Conservation (phyloP, 2,888 invertebrate genomes). For the Watsonalla binaria region DNA sequence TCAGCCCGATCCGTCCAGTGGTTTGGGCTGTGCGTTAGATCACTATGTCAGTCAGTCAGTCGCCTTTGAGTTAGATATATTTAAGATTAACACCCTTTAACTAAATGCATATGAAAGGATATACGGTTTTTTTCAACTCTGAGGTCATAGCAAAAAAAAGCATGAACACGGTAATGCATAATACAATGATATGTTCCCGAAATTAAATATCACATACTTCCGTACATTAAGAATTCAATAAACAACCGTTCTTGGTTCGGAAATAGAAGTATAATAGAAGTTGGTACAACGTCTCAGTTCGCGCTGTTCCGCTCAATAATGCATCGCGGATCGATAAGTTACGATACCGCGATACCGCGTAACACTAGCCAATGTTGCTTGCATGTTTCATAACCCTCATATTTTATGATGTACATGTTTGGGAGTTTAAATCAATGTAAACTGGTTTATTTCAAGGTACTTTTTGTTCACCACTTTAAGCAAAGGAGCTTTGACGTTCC, state of each 20-base stretch:
- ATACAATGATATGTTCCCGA: neutral
- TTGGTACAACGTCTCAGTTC: constrained; percentile 39
- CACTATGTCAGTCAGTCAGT: too few species aligned
- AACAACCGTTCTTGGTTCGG: constrained; percentile 55
- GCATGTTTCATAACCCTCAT: constrained; percentile 16
- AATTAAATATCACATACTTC: constrained; percentile 55
- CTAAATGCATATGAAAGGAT: too few species aligned
- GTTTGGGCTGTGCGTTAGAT: too few species aligned
- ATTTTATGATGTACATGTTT: neutral
- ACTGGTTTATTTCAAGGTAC: too few species aligned
- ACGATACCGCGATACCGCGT: constrained; percentile 32
- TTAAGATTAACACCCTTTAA: too few species aligned
- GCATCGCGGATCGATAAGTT: constrained; percentile 65
- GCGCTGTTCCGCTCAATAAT: constrained; percentile 62
- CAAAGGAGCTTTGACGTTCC: too few species aligned
- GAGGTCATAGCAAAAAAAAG: too few species aligned
- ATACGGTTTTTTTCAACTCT: too few species aligned
- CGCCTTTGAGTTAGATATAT: too few species aligned
- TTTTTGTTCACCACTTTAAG: too few species aligned
- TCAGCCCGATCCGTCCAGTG: too few species aligned
- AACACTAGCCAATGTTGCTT: constrained; percentile 45
- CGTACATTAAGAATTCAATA: constrained; percentile 66
- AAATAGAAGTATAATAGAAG: constrained; percentile 63
- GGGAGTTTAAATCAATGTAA: too few species aligned
- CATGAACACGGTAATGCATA: neutral